These are phyloP conservation scores for Serranus cabrilla DNA, from an alignment of 2,797 vertebrate species.

Conservation along the genomic window DNA sequence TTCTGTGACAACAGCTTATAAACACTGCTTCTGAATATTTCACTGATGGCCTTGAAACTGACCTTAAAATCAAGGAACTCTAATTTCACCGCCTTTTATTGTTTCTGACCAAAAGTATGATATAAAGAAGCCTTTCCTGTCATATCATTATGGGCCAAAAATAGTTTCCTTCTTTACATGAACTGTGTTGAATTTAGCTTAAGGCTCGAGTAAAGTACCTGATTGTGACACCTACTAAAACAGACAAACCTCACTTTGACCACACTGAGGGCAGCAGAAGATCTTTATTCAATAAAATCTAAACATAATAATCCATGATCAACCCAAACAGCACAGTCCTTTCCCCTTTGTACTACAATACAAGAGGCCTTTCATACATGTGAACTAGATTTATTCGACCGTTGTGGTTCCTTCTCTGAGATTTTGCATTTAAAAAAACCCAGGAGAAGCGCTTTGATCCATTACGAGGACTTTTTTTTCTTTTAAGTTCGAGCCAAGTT, in stretches of 20 bases:
- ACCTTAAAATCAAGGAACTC: not conserved
- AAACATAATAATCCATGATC: not conserved
- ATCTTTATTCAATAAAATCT: constrained; percentile 2
- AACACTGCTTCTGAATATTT: not conserved
- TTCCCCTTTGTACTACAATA: not conserved
- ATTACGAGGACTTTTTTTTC: not conserved
- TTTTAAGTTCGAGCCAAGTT: constrained; percentile 21
- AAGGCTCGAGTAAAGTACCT: not conserved
- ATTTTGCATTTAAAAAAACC: not conserved
- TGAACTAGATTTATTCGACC: not conserved
- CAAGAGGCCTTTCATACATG: not conserved
- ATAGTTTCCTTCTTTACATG: not conserved
- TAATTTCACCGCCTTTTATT: not conserved
- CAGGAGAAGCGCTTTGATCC: constrained; percentile 13
- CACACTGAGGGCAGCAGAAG: not conserved
- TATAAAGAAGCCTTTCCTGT: not conserved
- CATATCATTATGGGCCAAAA: not conserved
- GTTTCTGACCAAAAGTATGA: not conserved
- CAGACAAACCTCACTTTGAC: not conserved
- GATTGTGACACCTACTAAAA: too few species aligned
- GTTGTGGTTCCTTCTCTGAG: not conserved
- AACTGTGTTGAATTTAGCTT: not conserved
- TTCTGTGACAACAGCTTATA: not conserved
- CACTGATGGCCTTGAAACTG: not conserved
- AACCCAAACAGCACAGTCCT: not conserved